Evolutionary conservation across 2,113 vertebrate genomes (phyloP).

Genomic region (Candoia aspera): DNA sequence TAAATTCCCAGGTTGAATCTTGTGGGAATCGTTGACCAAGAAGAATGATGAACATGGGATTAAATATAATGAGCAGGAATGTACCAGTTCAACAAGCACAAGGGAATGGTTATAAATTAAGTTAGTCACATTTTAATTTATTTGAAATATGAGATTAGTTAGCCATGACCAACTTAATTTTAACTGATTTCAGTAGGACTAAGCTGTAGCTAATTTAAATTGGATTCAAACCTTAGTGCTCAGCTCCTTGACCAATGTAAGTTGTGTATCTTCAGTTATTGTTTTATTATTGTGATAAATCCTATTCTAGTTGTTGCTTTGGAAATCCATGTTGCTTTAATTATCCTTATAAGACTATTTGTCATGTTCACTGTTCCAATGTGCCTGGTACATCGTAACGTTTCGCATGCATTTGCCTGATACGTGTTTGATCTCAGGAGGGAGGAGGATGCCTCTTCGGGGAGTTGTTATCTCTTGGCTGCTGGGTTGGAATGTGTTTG

Average conservation of each 20-base stretch:
- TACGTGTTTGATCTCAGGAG: too few species aligned
- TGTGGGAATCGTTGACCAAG: background rate
- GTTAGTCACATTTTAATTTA: background rate
- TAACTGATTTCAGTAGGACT: background rate
- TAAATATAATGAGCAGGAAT: background rate
- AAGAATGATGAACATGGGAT: background rate
- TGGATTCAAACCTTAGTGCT: background rate
- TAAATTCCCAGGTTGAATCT: background rate
- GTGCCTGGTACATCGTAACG: too few species aligned
- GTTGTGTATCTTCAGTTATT: background rate
- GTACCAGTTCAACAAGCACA: background rate
- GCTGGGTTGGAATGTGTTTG: too few species aligned
- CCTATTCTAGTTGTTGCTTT: background rate
- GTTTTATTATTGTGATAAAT: background rate
- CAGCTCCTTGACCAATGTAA: background rate
- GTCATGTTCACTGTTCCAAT: too few species aligned
- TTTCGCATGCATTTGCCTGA: too few species aligned
- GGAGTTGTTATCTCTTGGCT: too few species aligned
- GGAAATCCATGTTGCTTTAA: background rate
- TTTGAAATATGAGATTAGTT: background rate
- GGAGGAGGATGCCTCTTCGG: too few species aligned
- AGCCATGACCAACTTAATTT: background rate
- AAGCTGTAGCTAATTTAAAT: background rate
- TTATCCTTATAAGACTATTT: background rate
- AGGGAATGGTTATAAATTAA: too few species aligned